Base-by-base conservation (phyloP, 1,140 invertebrate genomes). In the Danaus melanippus region DNA sequence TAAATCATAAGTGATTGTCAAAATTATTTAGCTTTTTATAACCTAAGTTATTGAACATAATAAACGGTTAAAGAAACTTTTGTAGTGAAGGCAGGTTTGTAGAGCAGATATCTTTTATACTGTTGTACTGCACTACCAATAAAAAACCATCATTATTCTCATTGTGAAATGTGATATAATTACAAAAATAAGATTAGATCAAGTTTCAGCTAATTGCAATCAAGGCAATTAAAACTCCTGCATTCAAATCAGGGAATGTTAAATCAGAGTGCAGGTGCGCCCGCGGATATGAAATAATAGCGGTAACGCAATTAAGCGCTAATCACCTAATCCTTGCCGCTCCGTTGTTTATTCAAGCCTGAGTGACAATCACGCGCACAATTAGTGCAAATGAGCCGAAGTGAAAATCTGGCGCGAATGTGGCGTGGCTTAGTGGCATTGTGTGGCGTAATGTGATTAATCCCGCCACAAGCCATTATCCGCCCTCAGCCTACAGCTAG, bases 331-430 rank as follows among this genome's bases (percentile, higher is more conserved):
- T 84, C 84, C 84, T 83, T 79, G 84, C 76, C 65, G 76, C 75
- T 71, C 82, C 72, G 78, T 84, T 84, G 84, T 84, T 86, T 84
- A 84, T 84, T 84, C 81, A 84, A 76, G 76, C 81, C 80, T 79
- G 84, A 86, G 79, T 84, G 84, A 86, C 84, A 86, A 84, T 86
- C 79, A 73, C 79, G 79, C 71, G 74, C 71, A 79, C 81, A 84
- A 86, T 86, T 86, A 86, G 70, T 73, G 74, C 77, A 84, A 86
- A 84, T 86, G 84, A 86, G 84, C 74, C 81, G 81, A 81, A 82
- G 78, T 76, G 83, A 79, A 86, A 86, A 86, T 86, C 81, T 86
- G 79, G 77, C 76, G 73, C 79, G 62, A 67, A 64, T 55, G 53
- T 63, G 58, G 70, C 68, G 56, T 53, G 65, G 70, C 50, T 51